Percentiles rank a stretch among this genome's conserved stretches.
These are phyloP conservation scores for Alsophila aescularia DNA, from an alignment of 2,888 invertebrate species.

Conservation along the genomic window DNA sequence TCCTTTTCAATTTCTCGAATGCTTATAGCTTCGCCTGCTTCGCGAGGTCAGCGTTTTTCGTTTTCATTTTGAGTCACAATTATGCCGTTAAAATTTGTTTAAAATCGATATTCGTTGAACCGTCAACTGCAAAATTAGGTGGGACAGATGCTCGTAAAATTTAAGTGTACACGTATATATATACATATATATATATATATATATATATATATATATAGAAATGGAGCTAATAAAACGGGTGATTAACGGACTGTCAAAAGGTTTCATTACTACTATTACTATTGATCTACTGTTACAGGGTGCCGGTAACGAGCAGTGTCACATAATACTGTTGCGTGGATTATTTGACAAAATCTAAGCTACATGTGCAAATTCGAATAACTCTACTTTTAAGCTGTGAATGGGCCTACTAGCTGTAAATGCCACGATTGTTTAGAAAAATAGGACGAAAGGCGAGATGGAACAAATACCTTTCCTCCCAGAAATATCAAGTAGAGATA, in stretches of 20 bases:
- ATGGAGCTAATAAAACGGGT: conserved; percentile 20
- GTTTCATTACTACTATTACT: conserved; percentile 5
- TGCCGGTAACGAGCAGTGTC: neutral
- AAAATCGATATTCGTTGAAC: conserved; percentile 19
- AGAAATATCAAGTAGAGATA: conserved; percentile 10
- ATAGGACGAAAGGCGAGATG: neutral
- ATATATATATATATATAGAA: conserved; percentile 18
- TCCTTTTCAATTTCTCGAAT: conserved; percentile 71
- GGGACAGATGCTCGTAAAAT: conserved; percentile 25
- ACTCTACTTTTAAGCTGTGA: too few relatives aligned
- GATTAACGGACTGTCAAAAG: conserved; percentile 23
- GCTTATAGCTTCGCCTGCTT: conserved; percentile 52
- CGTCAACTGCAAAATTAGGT: conserved; percentile 22
- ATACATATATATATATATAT: conserved; percentile 13
- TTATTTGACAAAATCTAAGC: neutral
- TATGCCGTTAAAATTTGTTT: conserved; percentile 17
- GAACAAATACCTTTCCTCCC: neutral
- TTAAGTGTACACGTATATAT: conserved; percentile 20
- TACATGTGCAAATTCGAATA: too few relatives aligned
- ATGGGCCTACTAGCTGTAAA: too few relatives aligned
- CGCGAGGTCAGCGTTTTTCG: conserved; percentile 16
- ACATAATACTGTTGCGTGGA: neutral
- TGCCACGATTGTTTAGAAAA: neutral
- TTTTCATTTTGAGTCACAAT: conserved; percentile 24
- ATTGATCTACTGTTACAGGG: neutral